Conservation (phyloP, 2,113 vertebrate species). For the Prolemur simus region DNA sequence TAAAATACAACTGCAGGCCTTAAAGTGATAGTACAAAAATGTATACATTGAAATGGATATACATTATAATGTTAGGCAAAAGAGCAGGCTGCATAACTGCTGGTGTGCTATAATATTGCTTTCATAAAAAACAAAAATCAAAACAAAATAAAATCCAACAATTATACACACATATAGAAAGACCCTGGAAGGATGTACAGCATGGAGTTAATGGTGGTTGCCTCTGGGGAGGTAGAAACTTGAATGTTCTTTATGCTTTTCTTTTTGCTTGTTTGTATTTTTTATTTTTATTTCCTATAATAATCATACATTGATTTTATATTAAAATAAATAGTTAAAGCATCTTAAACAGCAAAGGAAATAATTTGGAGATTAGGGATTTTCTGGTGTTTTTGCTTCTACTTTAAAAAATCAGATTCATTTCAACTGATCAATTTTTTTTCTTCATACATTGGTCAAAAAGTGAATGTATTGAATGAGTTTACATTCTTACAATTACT, state of each 20-base stretch:
- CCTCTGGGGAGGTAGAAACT: neutral
- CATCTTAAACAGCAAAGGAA: conserved; percentile 45
- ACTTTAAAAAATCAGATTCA: conserved; percentile 24
- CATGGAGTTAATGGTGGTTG: neutral
- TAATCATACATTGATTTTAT: conserved; percentile 61
- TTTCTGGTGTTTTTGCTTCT: conserved; percentile 49
- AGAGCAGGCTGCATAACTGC: neutral
- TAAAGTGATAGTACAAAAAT: conserved; percentile 20
- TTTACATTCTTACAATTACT: conserved; percentile 40
- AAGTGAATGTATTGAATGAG: conserved; percentile 29
- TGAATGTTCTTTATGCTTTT: neutral
- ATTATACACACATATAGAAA: conserved; percentile 1
- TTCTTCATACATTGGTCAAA: neutral
- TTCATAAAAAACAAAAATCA: conserved; percentile 28
- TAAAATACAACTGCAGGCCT: neutral
- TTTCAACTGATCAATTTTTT: conserved; percentile 34
- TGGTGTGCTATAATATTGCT: neutral
- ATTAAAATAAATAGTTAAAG: conserved; percentile 47
- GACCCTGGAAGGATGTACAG: neutral
- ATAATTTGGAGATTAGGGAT: conserved; percentile 36
- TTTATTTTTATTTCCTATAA: conserved; percentile 62
- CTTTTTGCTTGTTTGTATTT: conserved; percentile 51
- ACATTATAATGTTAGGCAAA: conserved; percentile 18
- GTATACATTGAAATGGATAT: conserved; percentile 53
- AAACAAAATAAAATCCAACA: conserved; percentile 25